Percentiles rank a stretch among this genome's conserved stretches.
Conservation (phyloP, 2,797 vertebrate species). For the Smutsia gigantea region DNA sequence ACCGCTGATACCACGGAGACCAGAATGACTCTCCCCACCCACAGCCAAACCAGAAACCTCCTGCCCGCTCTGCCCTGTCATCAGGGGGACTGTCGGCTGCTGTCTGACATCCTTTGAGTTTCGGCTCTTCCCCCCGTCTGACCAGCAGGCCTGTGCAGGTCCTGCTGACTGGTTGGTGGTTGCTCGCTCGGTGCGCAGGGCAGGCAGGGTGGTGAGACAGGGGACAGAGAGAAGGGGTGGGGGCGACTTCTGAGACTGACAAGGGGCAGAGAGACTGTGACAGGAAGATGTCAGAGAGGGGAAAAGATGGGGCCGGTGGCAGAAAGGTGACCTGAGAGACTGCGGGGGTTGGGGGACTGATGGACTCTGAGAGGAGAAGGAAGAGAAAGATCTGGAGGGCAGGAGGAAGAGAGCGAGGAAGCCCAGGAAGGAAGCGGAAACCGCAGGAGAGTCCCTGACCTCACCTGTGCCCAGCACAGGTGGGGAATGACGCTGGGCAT, state of each 20-base stretch:
- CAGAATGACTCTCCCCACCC: slow-evolving; percentile 53
- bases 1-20: slow-evolving; percentile 32
- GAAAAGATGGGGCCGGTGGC: neutral
- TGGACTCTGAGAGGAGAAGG: neutral
- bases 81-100: slow-evolving; percentile 30
- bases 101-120: neutral
- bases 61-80: neutral
- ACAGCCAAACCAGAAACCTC: neutral
- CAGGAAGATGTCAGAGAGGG: neutral
- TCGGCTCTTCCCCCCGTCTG: neutral
- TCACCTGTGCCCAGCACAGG: neutral
- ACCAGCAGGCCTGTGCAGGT: neutral
- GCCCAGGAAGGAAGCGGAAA: neutral
- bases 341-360: neutral
- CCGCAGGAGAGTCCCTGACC: fast-evolving
- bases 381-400: neutral
- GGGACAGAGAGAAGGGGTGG: neutral
- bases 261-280: neutral
- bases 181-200: neutral
- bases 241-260: neutral
- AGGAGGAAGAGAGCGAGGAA: neutral
- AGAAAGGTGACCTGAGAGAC: neutral
- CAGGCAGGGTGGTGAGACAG: neutral
- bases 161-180: neutral
- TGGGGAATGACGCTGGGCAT: neutral